phyloP scores from a whole-genome alignment of 2,797 vertebrate species.

The Tinamus major region DNA sequence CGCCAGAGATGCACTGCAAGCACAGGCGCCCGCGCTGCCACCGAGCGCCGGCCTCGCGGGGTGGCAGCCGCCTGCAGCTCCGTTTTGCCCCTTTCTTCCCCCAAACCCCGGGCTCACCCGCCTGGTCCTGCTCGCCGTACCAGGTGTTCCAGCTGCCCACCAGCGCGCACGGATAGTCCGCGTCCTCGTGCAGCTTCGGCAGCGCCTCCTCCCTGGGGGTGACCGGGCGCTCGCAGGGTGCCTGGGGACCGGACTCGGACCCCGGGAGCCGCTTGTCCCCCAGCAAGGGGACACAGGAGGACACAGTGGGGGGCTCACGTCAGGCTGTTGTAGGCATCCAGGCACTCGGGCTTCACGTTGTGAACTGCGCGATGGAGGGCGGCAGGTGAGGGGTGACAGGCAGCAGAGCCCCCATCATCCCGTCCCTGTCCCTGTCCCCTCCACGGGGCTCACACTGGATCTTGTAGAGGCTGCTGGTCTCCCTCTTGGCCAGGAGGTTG shows the following conservation, averaged over 20 bases:
- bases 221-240: fast-evolving
- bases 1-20: slow-evolving; percentile 93
- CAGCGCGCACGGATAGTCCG: slow-evolving; percentile 92
- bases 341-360: slow-evolving; percentile 91
- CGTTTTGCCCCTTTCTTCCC: too few species aligned
- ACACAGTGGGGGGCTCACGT: slow-evolving; percentile 83
- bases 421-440: too few species aligned
- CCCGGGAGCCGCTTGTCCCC: too few species aligned
- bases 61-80: too few species aligned
- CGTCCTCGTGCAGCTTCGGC: slow-evolving; percentile 86
- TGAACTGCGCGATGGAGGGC: slow-evolving; percentile 84
- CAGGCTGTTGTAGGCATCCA: slow-evolving; percentile 90
- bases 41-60: too few species aligned
- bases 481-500: slow-evolving; percentile 95
- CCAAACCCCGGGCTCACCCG: slow-evolving; percentile 81
- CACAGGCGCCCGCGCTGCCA: background rate
- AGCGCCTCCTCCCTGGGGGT: slow-evolving; percentile 88
- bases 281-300: too few species aligned
- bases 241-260: too few species aligned
- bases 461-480: slow-evolving; percentile 95
- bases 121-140: slow-evolving; percentile 97
- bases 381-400: background rate
- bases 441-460: slow-evolving; percentile 90
- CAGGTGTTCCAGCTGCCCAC: slow-evolving; percentile 98
- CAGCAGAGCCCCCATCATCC: too few species aligned